A percentile compares a stretch with the other conserved stretches of the same genome.
Evolutionary conservation across 1,140 invertebrate species (phyloP).

Genomic region (Brachionus koreanus): DNA sequence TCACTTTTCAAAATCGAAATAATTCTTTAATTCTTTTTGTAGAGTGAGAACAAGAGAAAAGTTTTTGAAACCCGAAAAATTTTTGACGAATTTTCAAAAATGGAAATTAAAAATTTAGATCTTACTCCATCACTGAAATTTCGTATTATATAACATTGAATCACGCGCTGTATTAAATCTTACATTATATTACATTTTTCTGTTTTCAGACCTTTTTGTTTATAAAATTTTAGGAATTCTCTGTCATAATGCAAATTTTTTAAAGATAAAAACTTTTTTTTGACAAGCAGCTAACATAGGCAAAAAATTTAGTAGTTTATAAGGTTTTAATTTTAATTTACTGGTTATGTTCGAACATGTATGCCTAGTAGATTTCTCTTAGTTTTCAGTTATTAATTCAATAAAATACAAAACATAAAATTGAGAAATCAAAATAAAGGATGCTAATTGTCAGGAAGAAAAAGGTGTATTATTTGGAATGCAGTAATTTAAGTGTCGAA

Average conservation of each 20-base stretch:
- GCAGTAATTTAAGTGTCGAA: no score
- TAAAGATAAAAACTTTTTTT: neutral
- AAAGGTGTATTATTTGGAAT: no score
- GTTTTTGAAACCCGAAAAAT: neutral
- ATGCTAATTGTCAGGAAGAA: no score
- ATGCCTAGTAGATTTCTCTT: neutral
- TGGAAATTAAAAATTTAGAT: neutral
- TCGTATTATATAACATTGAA: neutral
- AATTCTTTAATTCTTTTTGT: neutral
- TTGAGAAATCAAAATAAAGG: no score
- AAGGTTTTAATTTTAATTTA: neutral
- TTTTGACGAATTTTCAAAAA: neutral
- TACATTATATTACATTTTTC: neutral
- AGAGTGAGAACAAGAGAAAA: neutral
- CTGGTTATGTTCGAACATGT: neutral
- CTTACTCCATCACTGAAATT: neutral
- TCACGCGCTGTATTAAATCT: neutral
- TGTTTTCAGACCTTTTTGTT: neutral
- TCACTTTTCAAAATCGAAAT: conserved; percentile 3
- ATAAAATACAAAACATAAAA: no score
- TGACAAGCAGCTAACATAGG: neutral
- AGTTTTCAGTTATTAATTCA: no score
- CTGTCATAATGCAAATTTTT: neutral
- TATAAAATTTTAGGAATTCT: neutral
- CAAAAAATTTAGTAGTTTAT: neutral